These are phyloP conservation scores for Brevimyrus niger DNA, from an alignment of 2,113 vertebrate species.

Conservation along the genomic window DNA sequence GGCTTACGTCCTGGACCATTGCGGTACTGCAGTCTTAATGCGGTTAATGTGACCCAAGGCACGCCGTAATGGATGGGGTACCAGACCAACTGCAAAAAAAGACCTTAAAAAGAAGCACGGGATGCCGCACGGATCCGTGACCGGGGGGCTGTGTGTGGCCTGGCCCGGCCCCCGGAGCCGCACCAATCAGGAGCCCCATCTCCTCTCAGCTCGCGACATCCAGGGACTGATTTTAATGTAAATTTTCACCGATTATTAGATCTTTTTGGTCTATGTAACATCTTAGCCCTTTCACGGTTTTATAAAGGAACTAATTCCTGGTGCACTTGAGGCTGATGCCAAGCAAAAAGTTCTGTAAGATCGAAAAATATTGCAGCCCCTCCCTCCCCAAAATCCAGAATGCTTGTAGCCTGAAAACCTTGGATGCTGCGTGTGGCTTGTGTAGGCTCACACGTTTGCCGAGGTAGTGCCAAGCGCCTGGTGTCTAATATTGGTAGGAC, in stretches of 20 bases:
- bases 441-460: not conserved
- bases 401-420: not conserved
- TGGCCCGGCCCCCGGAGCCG: not conserved
- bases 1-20: slow-evolving; percentile 2
- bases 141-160: slow-evolving; percentile 7
- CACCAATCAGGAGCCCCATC: not conserved
- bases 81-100: slow-evolving; percentile 14
- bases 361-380: not conserved
- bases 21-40: slow-evolving; percentile 39
- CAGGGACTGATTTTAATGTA: not conserved
- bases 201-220: not conserved
- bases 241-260: not conserved
- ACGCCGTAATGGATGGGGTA: slow-evolving; percentile 31
- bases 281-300: not conserved
- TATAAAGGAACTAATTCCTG: not conserved
- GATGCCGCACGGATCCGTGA: slow-evolving; percentile 20
- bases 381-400: not conserved
- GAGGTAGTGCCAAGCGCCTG: not conserved
- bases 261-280: not conserved
- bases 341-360: not conserved
- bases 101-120: slow-evolving; percentile 13
- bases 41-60: slow-evolving; percentile 33
- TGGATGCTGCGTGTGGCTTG: not conserved
- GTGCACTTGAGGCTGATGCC: not conserved
- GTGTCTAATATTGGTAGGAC: not conserved